Evolutionary conservation across 2,888 invertebrate species (phyloP).

Genomic region (Rhagium mordax): DNA sequence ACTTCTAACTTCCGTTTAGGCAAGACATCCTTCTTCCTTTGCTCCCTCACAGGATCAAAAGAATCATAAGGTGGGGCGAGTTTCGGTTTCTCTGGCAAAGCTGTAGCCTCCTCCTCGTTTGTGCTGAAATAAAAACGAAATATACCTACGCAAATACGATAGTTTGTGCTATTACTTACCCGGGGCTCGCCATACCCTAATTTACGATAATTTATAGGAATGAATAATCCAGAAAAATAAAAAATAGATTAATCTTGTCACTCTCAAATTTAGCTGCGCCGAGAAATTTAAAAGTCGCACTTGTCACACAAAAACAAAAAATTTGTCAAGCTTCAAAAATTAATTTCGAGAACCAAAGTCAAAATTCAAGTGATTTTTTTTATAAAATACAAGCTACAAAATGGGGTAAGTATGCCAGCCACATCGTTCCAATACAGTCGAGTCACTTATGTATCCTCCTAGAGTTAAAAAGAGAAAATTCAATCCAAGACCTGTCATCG

Average conservation of each 20-base stretch:
- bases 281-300: slow-evolving; percentile 9
- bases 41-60: slow-evolving; percentile 50
- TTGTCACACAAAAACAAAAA: slow-evolving; percentile 24
- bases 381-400: slow-evolving; percentile 9
- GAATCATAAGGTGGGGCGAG: not conserved
- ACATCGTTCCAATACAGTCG: no score
- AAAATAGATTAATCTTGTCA: not conserved
- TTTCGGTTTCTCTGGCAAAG: slow-evolving; percentile 6
- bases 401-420: slow-evolving; percentile 36
- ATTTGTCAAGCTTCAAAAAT: slow-evolving; percentile 24
- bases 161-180: not conserved
- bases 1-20: slow-evolving; percentile 38
- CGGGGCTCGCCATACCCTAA: not conserved
- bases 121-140: not conserved
- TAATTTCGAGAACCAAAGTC: slow-evolving; percentile 2
- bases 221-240: not conserved
- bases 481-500: slow-evolving; percentile 55
- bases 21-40: slow-evolving; percentile 43
- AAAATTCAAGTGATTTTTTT: slow-evolving; percentile 24
- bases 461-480: slow-evolving; percentile 44
- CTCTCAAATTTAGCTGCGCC: slow-evolving; percentile 5
- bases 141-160: not conserved
- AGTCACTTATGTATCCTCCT: not conserved
- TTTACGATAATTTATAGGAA: not conserved
- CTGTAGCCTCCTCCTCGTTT: not conserved